A percentile compares a stretch with the other conserved stretches of the same genome.
phyloP scores from a whole-genome alignment of 2,888 invertebrate species.

The Nomada fucata region DNA sequence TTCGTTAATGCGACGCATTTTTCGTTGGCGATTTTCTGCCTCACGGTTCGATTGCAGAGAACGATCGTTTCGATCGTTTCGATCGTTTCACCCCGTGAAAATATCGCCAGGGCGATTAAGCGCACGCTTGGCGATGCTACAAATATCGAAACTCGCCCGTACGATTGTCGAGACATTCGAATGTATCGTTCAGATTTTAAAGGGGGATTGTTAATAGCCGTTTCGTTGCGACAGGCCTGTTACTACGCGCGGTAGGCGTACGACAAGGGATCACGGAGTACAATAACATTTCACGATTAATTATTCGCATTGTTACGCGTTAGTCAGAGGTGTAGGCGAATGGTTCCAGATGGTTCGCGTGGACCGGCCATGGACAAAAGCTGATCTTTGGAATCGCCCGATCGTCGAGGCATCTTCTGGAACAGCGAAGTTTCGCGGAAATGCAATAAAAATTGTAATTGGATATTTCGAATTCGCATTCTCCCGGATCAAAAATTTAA shows the following conservation, averaged over 20 bases:
- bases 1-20: conserved; percentile 48
- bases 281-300: conserved; percentile 64
- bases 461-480: too few relatives aligned
- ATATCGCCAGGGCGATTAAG: conserved; percentile 21
- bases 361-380: neutral
- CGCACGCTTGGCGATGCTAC: conserved; percentile 28
- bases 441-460: too few relatives aligned
- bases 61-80: conserved; percentile 10
- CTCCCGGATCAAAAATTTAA: too few relatives aligned
- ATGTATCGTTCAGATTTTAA: conserved; percentile 51
- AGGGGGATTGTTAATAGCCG: conserved; percentile 68
- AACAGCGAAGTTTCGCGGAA: too few relatives aligned
- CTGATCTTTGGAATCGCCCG: neutral
- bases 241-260: conserved; percentile 48
- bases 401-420: too few relatives aligned
- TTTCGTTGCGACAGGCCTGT: conserved; percentile 43
- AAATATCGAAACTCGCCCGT: conserved; percentile 62
- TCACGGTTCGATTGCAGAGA: conserved; percentile 15
- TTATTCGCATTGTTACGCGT: conserved; percentile 66
- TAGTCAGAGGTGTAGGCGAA: conserved; percentile 21
- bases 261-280: conserved; percentile 42
- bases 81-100: neutral
- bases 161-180: conserved; percentile 41
- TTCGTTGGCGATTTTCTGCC: conserved; percentile 29
- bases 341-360: neutral